Percentiles rank a stretch among this genome's conserved stretches.
Conservation (phyloP, 2,797 vertebrate species). For the Pipistrellus kuhlii region DNA sequence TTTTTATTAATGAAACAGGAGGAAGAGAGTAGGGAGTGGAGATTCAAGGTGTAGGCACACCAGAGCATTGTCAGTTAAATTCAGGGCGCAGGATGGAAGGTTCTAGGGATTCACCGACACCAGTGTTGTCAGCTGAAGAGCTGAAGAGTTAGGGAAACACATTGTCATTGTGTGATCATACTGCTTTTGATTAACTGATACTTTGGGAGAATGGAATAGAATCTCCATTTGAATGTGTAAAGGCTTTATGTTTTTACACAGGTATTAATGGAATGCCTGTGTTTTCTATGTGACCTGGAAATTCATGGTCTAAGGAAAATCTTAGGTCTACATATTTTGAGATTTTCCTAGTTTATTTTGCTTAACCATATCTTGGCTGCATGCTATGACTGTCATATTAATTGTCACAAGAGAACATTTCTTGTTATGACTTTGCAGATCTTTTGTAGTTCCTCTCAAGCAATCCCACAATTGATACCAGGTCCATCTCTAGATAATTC, state of each 20-base stretch:
- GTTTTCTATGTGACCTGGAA: not conserved
- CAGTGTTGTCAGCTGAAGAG: no score
- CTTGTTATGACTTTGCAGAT: not conserved
- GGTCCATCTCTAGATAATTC: not conserved
- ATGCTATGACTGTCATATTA: not conserved
- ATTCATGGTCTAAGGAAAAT: not conserved
- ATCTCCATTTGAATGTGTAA: not conserved
- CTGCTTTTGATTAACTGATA: not conserved
- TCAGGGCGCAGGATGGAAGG: not conserved
- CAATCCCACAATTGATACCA: not conserved
- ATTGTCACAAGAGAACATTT: not conserved
- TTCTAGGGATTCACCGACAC: not conserved
- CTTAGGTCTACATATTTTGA: not conserved
- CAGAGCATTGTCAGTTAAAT: not conserved
- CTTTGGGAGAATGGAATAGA: not conserved
- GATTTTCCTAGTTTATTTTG: not conserved
- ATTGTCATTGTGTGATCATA: not conserved
- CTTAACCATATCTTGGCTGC: not conserved
- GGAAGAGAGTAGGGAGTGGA: not conserved
- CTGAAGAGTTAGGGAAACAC: not conserved
- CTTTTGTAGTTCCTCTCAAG: not conserved
- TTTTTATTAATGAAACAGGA: conserved; percentile 49
- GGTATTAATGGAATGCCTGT: not conserved
- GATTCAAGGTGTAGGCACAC: not conserved
- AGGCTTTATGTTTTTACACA: not conserved